A percentile compares a stretch with the other conserved stretches of the same genome.
phyloP scores from a whole-genome alignment of 1,140 invertebrate genomes.

The Drosophila tsacasi region DNA sequence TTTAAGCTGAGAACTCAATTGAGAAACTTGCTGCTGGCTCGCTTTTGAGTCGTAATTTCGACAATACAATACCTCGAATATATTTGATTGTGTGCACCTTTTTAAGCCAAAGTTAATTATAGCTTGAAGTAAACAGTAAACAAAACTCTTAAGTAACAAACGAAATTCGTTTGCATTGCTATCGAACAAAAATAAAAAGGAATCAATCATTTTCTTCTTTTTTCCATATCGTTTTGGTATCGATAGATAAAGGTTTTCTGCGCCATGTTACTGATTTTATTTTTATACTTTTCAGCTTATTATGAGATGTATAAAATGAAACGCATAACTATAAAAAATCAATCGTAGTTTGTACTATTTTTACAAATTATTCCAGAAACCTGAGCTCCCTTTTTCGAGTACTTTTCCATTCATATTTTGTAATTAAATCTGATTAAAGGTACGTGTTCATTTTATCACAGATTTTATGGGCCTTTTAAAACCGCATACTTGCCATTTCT shows the following conservation, averaged over 20 bases:
- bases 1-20: slow-evolving; percentile 28
- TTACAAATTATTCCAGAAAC: not conserved
- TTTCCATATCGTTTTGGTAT: not conserved
- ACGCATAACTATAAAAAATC: too few relatives aligned
- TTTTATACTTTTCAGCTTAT: not conserved
- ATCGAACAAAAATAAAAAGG: slow-evolving; percentile 4
- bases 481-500: slow-evolving; percentile 21
- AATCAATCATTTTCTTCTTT: slow-evolving; percentile 23
- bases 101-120: slow-evolving; percentile 20
- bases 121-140: slow-evolving; percentile 21
- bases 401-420: not conserved
- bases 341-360: not conserved
- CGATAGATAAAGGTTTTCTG: slow-evolving; percentile 1
- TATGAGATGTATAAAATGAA: too few relatives aligned
- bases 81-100: slow-evolving; percentile 3
- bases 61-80: slow-evolving; percentile 6
- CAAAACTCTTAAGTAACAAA: slow-evolving; percentile 15
- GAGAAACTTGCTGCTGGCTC: not conserved
- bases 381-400: not conserved
- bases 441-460: slow-evolving; percentile 22
- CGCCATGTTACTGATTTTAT: not conserved
- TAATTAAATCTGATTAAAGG: not conserved
- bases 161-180: slow-evolving; percentile 17
- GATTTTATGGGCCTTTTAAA: slow-evolving; percentile 20
- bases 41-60: slow-evolving; percentile 2